Conservation (phyloP, 2,113 vertebrate genomes). For the Anoura caudifer region DNA sequence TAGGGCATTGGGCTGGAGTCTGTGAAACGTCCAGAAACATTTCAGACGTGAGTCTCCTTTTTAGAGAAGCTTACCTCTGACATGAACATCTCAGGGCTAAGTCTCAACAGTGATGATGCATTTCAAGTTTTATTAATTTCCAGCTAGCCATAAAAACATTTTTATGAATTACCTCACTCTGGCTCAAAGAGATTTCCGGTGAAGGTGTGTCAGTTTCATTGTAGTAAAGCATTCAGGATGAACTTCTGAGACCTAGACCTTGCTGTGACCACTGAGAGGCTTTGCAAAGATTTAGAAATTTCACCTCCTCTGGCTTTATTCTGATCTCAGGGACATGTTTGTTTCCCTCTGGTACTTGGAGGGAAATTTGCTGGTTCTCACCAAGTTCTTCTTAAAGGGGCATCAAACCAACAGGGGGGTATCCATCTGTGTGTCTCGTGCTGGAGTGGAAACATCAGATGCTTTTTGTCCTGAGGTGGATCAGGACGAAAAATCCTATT, state of each 20-base stretch:
- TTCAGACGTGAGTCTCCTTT: background rate
- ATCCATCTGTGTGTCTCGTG: background rate
- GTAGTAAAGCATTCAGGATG: slow-evolving; percentile 61
- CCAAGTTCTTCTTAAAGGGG: background rate
- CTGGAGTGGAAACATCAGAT: background rate
- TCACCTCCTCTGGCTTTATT: background rate
- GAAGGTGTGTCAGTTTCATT: slow-evolving; percentile 61
- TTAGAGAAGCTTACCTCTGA: background rate
- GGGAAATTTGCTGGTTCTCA: background rate
- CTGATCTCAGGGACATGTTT: background rate
- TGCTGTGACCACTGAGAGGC: background rate
- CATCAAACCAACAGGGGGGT: background rate
- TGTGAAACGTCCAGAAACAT: background rate
- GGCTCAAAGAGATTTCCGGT: slow-evolving; percentile 55
- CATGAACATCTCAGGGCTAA: background rate
- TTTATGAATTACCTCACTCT: slow-evolving; percentile 60
- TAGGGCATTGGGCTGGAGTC: background rate
- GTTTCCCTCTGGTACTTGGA: background rate
- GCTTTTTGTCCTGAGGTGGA: background rate
- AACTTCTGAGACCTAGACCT: background rate
- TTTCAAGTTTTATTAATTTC: slow-evolving; percentile 52
- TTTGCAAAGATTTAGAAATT: background rate
- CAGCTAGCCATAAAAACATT: slow-evolving; percentile 17
- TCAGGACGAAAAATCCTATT: too few species aligned
- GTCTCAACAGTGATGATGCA: background rate